phyloP scores from a whole-genome alignment of 2,797 vertebrate species.

The Cirrhinus molitorella region DNA sequence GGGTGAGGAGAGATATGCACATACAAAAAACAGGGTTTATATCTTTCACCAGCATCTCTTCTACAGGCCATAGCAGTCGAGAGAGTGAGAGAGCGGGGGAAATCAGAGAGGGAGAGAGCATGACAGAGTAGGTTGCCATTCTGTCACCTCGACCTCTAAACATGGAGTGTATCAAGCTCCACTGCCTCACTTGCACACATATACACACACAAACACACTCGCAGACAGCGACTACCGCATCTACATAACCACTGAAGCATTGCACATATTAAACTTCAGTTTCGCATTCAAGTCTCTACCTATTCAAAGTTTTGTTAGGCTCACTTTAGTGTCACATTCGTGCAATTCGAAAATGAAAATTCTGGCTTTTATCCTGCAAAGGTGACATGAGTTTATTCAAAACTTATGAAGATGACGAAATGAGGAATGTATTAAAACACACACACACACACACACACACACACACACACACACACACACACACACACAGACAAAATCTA shows the following conservation, averaged over 20 bases:
- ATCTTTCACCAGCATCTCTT: conserved; percentile 57
- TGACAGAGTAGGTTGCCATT: conserved; percentile 62
- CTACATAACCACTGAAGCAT: conserved; percentile 41
- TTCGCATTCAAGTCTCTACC: conserved; percentile 43
- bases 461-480: too few species aligned
- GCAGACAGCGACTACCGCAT: conserved; percentile 46
- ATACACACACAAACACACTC: conserved; percentile 66
- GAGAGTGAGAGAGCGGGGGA: conserved; percentile 5
- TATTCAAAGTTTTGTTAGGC: conserved; percentile 19
- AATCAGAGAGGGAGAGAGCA: conserved; percentile 51
- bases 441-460: background rate
- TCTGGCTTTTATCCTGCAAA: background rate
- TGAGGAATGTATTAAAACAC: background rate
- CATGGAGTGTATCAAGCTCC: conserved; percentile 62
- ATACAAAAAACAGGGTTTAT: conserved; percentile 68
- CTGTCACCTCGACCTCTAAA: conserved; percentile 73
- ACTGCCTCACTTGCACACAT: conserved; percentile 56
- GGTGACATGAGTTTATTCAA: background rate
- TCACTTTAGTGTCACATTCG: conserved; percentile 3
- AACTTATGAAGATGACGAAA: background rate
- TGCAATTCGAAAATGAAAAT: background rate
- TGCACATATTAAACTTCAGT: conserved; percentile 34
- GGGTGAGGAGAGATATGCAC: conserved; percentile 78
- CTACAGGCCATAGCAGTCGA: conserved; percentile 67
- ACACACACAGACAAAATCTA: background rate